Base-by-base conservation (phyloP, 2,888 invertebrate genomes). In the Agrotis clavis region DNA sequence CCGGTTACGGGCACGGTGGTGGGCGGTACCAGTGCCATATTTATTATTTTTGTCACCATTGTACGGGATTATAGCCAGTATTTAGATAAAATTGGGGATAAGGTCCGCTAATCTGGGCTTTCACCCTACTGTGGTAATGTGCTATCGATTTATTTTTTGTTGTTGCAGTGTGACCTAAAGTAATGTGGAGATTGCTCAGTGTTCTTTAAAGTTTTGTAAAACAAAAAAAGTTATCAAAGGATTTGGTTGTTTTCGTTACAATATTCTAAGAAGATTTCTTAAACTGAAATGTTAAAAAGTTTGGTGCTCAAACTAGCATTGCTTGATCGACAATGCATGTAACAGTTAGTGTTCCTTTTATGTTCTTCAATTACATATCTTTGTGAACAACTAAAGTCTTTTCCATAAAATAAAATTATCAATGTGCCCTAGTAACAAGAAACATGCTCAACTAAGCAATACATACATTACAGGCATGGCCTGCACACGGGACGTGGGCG, bases 61-160 rank as follows among this genome's bases (percentile, higher is more conserved):
- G 96, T 96, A 90, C 91, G 87, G 95, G 95, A 94, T 96, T 95
- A 96, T 92, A 93, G 91, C 90, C 87, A 91, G 95, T 95, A 95
- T 96, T 96, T 96, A 96, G 96, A 96, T 96, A 93, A 92, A 95
- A 96, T 96, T 96, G 95, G 94, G 95, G 95, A 96, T 96, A 96
- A 94, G 87, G 94, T 87, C 86, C 86, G 89, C 93, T 95, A 95
- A 95, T 95, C 96, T 93, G 91, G 89, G 89, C 87, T 92, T 93
- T 90, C 88, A 88, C 87, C 86, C 88, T 88, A 88, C 88, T 92
- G 90, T 88, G 86, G 86, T 84, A 88, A 83, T 79, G 74, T 72
- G 83, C 78, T 88, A 94, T 95, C 93, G 94, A 95, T 95, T 94
- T 92, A 90, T 90, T 82, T 77, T 71, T 67, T 68, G 19, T 65